These are phyloP conservation scores for Mechanitis messenoides DNA, from an alignment of 2,888 invertebrate genomes.

Conservation along the genomic window DNA sequence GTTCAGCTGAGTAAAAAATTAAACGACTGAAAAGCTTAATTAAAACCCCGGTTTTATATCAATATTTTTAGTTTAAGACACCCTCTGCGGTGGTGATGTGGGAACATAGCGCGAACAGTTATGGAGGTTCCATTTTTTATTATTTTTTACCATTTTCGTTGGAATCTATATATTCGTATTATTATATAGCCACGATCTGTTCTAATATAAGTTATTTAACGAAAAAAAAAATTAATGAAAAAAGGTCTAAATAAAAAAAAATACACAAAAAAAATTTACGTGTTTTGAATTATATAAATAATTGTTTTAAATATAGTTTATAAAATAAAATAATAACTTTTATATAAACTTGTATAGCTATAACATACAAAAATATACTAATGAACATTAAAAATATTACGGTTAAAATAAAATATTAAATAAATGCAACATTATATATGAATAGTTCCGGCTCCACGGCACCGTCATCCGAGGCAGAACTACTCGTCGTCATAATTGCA, in stretches of 20 bases:
- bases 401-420: background rate
- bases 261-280: no score
- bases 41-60: conserved; percentile 67
- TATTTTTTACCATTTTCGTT: background rate
- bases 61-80: conserved; percentile 73
- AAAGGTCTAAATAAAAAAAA: no score
- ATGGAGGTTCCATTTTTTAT: background rate
- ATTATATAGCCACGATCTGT: no score
- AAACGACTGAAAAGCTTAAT: conserved; percentile 71
- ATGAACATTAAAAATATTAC: background rate
- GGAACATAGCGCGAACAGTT: conserved; percentile 27
- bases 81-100: conserved; percentile 45
- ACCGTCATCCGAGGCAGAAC: conserved; percentile 32
- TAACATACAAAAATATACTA: no score
- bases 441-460: conserved; percentile 34
- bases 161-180: no score
- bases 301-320: no score
- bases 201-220: no score
- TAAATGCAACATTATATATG: background rate
- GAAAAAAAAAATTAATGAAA: no score
- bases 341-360: no score
- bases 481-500: conserved; percentile 66
- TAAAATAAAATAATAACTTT: no score
- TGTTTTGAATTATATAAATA: no score
- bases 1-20: conserved; percentile 64